phyloP scores from a whole-genome alignment of 2,113 vertebrate genomes.

The Myotis lucifugus region DNA sequence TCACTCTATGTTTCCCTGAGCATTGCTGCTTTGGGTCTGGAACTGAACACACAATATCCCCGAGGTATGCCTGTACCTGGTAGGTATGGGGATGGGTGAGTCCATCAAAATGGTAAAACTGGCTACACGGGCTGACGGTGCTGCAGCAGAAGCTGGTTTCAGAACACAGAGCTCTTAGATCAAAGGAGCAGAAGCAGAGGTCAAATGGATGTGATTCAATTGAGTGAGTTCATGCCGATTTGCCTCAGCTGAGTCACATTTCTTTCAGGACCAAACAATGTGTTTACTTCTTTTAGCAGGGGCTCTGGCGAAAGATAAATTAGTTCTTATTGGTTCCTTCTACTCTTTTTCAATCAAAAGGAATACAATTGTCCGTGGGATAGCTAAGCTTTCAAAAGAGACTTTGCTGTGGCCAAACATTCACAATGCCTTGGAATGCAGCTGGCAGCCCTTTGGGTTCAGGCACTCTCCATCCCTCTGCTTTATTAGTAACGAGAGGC shows the following conservation, averaged over 20 bases:
- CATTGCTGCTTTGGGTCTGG: not conserved
- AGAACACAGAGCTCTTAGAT: not conserved
- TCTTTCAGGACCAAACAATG: not conserved
- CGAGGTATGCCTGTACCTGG: not conserved
- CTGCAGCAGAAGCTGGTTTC: not conserved
- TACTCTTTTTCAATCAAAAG: not conserved
- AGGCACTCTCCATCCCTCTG: not conserved
- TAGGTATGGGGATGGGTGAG: not conserved
- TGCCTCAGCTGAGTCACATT: not conserved
- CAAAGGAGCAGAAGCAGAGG: not conserved
- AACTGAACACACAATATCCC: not conserved
- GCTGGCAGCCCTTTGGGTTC: not conserved
- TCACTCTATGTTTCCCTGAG: too few relatives aligned
- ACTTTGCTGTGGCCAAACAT: not conserved
- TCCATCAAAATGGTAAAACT: not conserved
- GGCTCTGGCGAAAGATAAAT: not conserved
- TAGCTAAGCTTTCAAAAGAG: not conserved
- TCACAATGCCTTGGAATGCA: not conserved
- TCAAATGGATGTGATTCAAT: not conserved
- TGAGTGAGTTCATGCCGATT: not conserved
- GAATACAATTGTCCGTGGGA: not conserved
- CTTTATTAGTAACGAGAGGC: not conserved
- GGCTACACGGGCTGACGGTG: accelerated
- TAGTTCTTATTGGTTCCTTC: not conserved
- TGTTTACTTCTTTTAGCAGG: not conserved